A percentile compares a stretch with the other conserved stretches of the same genome.
Evolutionary conservation across 2,888 invertebrate species (phyloP).

Genomic region (Ophion ellenae): DNA sequence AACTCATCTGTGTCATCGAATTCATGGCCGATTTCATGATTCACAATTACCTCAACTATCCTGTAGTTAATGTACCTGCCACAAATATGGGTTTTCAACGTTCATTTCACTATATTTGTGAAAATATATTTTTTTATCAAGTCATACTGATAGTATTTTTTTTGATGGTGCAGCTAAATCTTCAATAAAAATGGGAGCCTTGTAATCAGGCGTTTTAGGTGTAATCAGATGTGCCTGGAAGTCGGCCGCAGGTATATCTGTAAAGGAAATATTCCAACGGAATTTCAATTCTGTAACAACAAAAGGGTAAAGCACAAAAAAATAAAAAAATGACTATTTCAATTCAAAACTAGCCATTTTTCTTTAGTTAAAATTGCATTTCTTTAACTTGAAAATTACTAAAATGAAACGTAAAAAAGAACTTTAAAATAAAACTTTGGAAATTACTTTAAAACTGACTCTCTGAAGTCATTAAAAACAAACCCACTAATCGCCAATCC

Average conservation of each 20-base stretch:
- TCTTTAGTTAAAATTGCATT: too few relatives aligned
- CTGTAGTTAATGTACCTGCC: conserved; percentile 65
- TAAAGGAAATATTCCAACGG: not conserved
- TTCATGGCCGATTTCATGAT: conserved; percentile 68
- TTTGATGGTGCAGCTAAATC: not conserved
- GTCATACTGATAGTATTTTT: not conserved
- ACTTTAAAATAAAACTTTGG: too few relatives aligned
- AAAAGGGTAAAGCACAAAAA: not conserved
- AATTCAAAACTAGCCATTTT: too few relatives aligned
- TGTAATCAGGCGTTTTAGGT: conserved; percentile 73
- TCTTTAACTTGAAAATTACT: too few relatives aligned
- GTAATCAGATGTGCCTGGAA: conserved; percentile 68
- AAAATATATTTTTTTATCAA: not conserved
- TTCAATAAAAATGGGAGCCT: not conserved
- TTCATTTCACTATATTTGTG: not conserved
- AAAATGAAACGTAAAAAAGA: too few relatives aligned
- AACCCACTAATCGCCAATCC: not conserved
- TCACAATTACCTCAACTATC: conserved; percentile 54
- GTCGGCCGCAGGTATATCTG: conserved; percentile 67
- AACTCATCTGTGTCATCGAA: conserved; percentile 60
- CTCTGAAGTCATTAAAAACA: not conserved
- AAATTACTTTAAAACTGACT: not conserved
- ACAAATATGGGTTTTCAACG: not conserved
- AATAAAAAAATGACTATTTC: not conserved
- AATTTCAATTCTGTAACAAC: not conserved